A percentile compares a stretch with the other conserved stretches of the same genome.
These are phyloP conservation scores for mouse (Mus musculus) DNA, from an alignment of 2,113 vertebrate species.

Conservation along the genomic window GRCm39 chr16:74223001-74223500, in stretches of 20 bases:
- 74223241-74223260: too few species aligned
- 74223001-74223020: background rate
- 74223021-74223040: background rate
- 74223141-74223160: background rate
- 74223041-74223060: background rate
- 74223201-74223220: background rate
- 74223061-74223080: constrained; percentile 23
- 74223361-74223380: background rate
- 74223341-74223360: background rate
- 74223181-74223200: background rate
- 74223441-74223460: background rate
- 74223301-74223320: background rate
- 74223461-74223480: background rate
- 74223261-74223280: background rate
- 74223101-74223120: background rate
- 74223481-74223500: background rate
- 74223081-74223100: background rate
- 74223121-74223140: background rate
- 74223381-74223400: background rate
- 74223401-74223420: background rate
- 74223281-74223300: background rate
- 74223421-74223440: background rate
- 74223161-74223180: background rate
- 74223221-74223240: too few species aligned
- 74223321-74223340: background rate